Conservation (phyloP, 2,113 vertebrate genomes). For the Laterallus jamaicensis region DNA sequence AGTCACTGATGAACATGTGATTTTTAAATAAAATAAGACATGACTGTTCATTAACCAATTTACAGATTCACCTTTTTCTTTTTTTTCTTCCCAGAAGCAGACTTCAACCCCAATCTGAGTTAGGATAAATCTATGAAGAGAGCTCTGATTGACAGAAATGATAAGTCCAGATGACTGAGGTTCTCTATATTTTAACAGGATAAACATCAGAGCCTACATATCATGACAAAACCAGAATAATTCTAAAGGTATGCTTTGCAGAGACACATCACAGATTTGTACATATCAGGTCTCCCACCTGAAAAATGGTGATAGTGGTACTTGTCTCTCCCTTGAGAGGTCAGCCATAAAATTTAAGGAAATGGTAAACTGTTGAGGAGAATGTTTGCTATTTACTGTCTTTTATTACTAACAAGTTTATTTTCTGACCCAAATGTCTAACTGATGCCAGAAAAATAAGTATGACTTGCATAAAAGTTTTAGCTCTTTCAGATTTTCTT, state of each 20-base stretch:
- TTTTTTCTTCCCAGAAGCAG: not conserved
- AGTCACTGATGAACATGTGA: not conserved
- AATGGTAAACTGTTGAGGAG: not conserved
- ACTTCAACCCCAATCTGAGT: not conserved
- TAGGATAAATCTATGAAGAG: not conserved
- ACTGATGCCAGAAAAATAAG: not conserved
- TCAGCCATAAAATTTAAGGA: not conserved
- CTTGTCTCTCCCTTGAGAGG: not conserved
- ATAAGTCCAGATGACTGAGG: not conserved
- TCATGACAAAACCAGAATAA: not conserved
- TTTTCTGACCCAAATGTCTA: not conserved
- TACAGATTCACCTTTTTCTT: not conserved
- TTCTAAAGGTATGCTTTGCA: not conserved
- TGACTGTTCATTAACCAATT: not conserved
- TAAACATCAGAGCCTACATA: not conserved
- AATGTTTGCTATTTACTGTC: not conserved
- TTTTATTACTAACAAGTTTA: not conserved
- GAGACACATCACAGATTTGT: not conserved
- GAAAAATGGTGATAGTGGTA: not conserved
- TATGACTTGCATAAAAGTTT: not conserved
- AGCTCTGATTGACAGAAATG: not conserved
- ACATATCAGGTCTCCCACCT: not conserved
- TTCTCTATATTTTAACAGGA: not conserved
- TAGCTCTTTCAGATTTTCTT: not conserved
- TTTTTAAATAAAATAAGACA: slow-evolving; percentile 4